A percentile compares a stretch with the other conserved stretches of the same genome.
phyloP scores from a whole-genome alignment of 2,888 invertebrate species.

The Polyommatus icarus region DNA sequence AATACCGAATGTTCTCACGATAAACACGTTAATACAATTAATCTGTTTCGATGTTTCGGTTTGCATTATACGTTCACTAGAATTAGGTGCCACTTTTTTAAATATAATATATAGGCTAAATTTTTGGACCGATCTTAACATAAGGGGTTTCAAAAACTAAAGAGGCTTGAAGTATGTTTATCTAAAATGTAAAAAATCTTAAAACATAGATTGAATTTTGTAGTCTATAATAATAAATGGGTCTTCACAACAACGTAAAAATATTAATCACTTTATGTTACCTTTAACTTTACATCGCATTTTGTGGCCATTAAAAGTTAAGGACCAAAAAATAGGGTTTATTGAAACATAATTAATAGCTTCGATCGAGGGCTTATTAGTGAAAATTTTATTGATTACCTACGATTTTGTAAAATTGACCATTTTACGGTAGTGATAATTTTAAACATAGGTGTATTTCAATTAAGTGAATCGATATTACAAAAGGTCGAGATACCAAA shows the following conservation, averaged over 20 bases:
- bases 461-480: conserved; percentile 45
- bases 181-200: no score
- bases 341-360: conserved; percentile 9
- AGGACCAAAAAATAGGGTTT: conserved; percentile 4
- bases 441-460: conserved; percentile 40
- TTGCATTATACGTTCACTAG: conserved; percentile 32
- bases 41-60: conserved; percentile 60
- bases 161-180: no score
- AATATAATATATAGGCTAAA: no score
- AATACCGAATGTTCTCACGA: conserved; percentile 58
- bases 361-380: conserved; percentile 15
- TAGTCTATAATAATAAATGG: background rate
- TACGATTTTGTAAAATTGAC: conserved; percentile 19
- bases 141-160: no score
- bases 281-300: background rate
- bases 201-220: no score
- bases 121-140: no score
- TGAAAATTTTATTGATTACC: conserved; percentile 27
- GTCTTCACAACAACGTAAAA: background rate
- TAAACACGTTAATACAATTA: conserved; percentile 63
- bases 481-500: conserved; percentile 42
- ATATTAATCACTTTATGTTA: background rate
- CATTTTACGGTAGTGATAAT: conserved; percentile 30
- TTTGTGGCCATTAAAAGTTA: conserved; percentile 10
- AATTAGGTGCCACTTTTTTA: conserved; percentile 28